phyloP scores from a whole-genome alignment of 2,113 vertebrate genomes.

The Sphyrna mokarran region DNA sequence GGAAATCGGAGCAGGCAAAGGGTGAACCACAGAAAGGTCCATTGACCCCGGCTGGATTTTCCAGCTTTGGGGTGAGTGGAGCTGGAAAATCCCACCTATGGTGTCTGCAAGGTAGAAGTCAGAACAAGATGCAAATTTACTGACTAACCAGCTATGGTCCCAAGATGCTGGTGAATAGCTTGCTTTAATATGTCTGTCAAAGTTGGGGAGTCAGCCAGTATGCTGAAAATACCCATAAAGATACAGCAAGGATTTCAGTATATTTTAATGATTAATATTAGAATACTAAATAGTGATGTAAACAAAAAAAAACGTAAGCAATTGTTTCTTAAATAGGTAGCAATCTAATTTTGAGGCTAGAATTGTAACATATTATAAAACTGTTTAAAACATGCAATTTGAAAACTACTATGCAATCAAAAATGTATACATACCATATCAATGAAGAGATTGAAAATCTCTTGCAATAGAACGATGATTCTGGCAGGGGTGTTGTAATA shows the following conservation, averaged over 20 bases:
- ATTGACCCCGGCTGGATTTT: no score
- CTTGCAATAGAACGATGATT: slow-evolving; percentile 58
- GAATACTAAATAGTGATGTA: neutral
- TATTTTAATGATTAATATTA: neutral
- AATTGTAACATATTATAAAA: neutral
- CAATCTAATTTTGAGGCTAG: neutral
- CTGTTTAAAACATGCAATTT: neutral
- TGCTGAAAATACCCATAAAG: neutral
- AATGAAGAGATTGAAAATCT: slow-evolving; percentile 67
- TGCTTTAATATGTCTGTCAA: neutral
- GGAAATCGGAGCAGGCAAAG: no score
- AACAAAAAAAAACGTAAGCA: neutral
- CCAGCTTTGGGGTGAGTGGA: no score
- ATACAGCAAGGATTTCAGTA: neutral
- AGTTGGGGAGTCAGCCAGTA: neutral
- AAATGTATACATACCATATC: slow-evolving; percentile 53
- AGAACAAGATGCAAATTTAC: neutral
- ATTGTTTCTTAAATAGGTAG: neutral
- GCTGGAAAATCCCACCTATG: no score
- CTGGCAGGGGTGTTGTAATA: slow-evolving; percentile 55
- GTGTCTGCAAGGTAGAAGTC: no score
- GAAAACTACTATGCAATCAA: neutral
- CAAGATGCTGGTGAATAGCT: neutral
- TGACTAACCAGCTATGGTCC: neutral
- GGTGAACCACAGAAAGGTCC: no score